These are phyloP conservation scores for Cebidichthys violaceus DNA, from an alignment of 2,113 vertebrate species.

Conservation along the genomic window DNA sequence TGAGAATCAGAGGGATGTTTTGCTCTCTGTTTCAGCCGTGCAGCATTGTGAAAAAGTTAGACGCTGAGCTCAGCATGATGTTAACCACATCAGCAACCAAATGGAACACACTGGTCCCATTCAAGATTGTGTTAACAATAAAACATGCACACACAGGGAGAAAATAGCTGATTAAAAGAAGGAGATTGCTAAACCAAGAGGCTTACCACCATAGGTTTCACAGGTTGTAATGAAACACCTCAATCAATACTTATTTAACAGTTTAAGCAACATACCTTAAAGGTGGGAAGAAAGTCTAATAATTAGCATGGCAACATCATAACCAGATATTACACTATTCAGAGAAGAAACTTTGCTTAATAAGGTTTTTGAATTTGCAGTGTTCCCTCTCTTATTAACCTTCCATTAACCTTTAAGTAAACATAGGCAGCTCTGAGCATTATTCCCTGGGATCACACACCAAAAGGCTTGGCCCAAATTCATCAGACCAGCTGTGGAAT, in stretches of 20 bases:
- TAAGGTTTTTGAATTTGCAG: slow-evolving; percentile 72
- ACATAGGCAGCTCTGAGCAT: slow-evolving; percentile 70
- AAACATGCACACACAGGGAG: slow-evolving; percentile 17
- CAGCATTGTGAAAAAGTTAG: slow-evolving; percentile 2
- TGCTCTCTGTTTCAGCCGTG: slow-evolving; percentile 14
- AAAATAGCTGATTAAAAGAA: slow-evolving; percentile 35
- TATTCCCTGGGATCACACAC: slow-evolving; percentile 62
- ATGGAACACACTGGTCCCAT: slow-evolving; percentile 32
- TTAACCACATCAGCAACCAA: slow-evolving; percentile 50
- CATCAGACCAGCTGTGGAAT: slow-evolving; percentile 76
- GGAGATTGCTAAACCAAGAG: slow-evolving; percentile 1
- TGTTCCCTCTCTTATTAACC: slow-evolving; percentile 81
- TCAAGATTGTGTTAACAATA: slow-evolving; percentile 29
- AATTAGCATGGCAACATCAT: slow-evolving; percentile 63
- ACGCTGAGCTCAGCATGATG: slow-evolving; percentile 61
- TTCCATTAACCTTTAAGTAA: slow-evolving; percentile 85
- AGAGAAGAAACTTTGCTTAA: slow-evolving; percentile 78
- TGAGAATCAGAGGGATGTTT: slow-evolving; percentile 13
- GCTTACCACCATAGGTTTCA: slow-evolving; percentile 13
- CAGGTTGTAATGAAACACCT: slow-evolving; percentile 60
- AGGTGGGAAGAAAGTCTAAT: slow-evolving; percentile 53
- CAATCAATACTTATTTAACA: slow-evolving; percentile 27
- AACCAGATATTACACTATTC: slow-evolving; percentile 55
- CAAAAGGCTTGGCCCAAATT: slow-evolving; percentile 74
- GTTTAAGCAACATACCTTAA: slow-evolving; percentile 55